Evolutionary conservation across 2,888 invertebrate species (phyloP).

Genomic region (Hirtodrosophila confusa): DNA sequence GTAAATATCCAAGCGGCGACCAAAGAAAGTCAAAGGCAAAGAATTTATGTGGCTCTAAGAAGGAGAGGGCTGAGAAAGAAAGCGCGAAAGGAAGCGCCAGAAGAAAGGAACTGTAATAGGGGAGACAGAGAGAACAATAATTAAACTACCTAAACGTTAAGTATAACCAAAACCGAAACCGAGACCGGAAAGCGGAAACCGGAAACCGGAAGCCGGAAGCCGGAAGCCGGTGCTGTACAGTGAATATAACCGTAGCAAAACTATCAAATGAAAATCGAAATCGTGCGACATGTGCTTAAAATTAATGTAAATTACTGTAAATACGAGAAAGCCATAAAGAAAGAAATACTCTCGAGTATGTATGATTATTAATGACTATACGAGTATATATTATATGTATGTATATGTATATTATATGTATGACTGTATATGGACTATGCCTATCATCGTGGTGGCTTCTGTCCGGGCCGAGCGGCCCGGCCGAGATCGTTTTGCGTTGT

Average conservation of each 20-base stretch:
- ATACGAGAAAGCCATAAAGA: slow-evolving; percentile 40
- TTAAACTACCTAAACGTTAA: slow-evolving; percentile 72
- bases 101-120: slow-evolving; percentile 15
- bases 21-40: slow-evolving; percentile 54
- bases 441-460: slow-evolving; percentile 61
- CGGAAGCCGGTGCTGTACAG: slow-evolving; percentile 54
- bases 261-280: slow-evolving; percentile 22
- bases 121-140: slow-evolving; percentile 73
- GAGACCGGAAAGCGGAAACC: slow-evolving; percentile 6
- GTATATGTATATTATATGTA: slow-evolving; percentile 43
- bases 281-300: slow-evolving; percentile 50
- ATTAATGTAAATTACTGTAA: slow-evolving; percentile 75
- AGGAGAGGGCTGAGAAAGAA: not conserved
- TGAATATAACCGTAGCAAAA: slow-evolving; percentile 44
- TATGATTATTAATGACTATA: slow-evolving; percentile 16
- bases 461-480: too few relatives aligned
- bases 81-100: slow-evolving; percentile 10
- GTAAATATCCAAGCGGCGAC: slow-evolving; percentile 75
- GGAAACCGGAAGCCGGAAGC: slow-evolving; percentile 11
- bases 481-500: slow-evolving; percentile 53
- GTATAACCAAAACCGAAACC: slow-evolving; percentile 26
- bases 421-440: slow-evolving; percentile 60
- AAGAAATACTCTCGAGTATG: slow-evolving; percentile 11
- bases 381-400: slow-evolving; percentile 23
- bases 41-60: slow-evolving; percentile 18